Evolutionary conservation across 2,797 vertebrate species (phyloP), one percentile per base, ranked within the genome.

Genomic region (Tauraco hartlaubi): DNA sequence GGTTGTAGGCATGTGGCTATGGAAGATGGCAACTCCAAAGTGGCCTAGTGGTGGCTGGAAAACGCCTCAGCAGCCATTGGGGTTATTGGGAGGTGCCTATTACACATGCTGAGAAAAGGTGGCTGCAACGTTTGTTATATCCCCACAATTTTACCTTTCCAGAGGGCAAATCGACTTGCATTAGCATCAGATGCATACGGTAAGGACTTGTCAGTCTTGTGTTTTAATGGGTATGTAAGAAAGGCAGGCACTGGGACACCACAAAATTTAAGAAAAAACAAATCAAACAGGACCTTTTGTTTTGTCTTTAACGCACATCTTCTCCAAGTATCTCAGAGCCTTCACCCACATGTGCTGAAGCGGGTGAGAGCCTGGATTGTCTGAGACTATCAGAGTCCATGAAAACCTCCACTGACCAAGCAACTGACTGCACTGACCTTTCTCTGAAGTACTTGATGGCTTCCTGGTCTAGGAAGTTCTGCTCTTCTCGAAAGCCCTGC

Each of bases 371-470:
- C 41, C 97, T 96, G 85, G 98, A 94, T 76, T 98, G 98, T 28
- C 97, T 97, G 80, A 97, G 96, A 88, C 96, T 98, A 89, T 95
- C 95, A 28, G 95, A 93, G 66, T 88, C 96, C 2, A 94, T 95
- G 90, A 97, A 98, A 92, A 98, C 96, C 69, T 99, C 98, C 96
- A 98, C 96, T 5, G 98, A 94, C 85, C 59, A 95, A 96, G 98
- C 88, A 63, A 98, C 96, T 93, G 98, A 98, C 97, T 98, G 98
- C 76, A 99, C 99, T 81, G 99, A 99, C 96, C 98, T 98, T 96
- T 99, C 99, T 82, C 97, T 98, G 97, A 99, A 99, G 98, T 99
- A 99, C 98, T 99, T 99, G 98, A 99, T 98, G 71, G 99, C 98
- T 93, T 99, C 98, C 67, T 98, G 99, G 96, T 99, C 99, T 94